A percentile compares a stretch with the other conserved stretches of the same genome.
These are phyloP conservation scores for Apogon hyalosoma DNA, from an alignment of 2,797 vertebrate genomes.

Conservation along the genomic window DNA sequence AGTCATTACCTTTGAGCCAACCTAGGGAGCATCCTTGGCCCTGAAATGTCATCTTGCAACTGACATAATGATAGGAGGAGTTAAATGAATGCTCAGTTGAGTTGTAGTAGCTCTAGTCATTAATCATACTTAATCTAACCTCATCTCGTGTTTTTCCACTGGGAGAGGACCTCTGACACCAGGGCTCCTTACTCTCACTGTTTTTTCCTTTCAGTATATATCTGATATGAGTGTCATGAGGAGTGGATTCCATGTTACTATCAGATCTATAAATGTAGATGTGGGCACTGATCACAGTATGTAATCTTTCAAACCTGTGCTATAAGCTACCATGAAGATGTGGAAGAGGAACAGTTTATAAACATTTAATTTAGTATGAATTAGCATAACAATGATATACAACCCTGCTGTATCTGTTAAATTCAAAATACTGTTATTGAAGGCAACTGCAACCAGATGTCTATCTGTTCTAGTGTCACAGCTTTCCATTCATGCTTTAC, in stretches of 20 bases:
- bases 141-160: neutral
- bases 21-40: neutral
- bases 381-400: conserved; percentile 8
- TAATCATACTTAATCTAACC: neutral
- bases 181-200: neutral
- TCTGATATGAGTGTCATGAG: neutral
- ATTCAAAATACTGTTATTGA: conserved; percentile 8
- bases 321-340: conserved; percentile 1
- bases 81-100: neutral
- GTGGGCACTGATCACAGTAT: neutral
- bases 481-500: conserved; percentile 5
- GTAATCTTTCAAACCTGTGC: conserved; percentile 10
- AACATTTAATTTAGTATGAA: conserved; percentile 11
- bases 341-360: conserved; percentile 1
- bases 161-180: neutral
- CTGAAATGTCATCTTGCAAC: neutral
- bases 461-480: neutral
- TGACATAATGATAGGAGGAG: neutral
- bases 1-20: neutral
- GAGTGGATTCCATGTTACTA: neutral
- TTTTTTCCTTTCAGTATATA: neutral
- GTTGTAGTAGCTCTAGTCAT: neutral
- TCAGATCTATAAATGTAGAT: neutral
- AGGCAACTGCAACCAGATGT: neutral
- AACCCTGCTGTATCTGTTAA: neutral